These are phyloP conservation scores for Ochropacha duplaris DNA, from an alignment of 2,888 invertebrate species.

Conservation along the genomic window DNA sequence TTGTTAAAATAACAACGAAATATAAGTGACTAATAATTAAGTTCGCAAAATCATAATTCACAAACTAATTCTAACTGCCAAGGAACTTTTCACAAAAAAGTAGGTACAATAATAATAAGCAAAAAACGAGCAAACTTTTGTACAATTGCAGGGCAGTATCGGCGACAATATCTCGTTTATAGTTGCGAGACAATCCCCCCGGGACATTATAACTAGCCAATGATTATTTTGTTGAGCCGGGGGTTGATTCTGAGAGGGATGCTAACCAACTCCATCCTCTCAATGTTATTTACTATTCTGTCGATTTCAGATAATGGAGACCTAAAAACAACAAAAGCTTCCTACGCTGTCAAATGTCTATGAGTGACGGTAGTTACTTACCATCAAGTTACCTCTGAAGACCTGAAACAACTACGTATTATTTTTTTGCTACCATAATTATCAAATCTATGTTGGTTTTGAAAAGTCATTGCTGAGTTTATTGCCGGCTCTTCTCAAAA, in stretches of 20 bases:
- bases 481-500: no score
- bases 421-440: no score
- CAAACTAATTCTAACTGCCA: background rate
- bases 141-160: constrained; percentile 42
- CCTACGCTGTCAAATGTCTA: no score
- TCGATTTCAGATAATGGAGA: background rate
- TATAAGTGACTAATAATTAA: no score
- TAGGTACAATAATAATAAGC: constrained; percentile 51
- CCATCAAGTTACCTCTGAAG: no score
- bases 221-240: constrained; percentile 70
- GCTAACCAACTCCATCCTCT: background rate
- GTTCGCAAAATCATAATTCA: background rate
- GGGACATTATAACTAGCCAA: constrained; percentile 74
- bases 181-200: constrained; percentile 64
- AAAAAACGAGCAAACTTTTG: constrained; percentile 59
- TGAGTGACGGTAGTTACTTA: no score
- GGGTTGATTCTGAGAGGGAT: constrained; percentile 41
- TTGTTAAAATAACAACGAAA: background rate
- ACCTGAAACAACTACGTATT: no score
- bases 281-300: background rate
- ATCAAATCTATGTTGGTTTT: no score
- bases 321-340: no score
- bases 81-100: constrained; percentile 1
- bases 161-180: constrained; percentile 67
- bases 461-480: no score